phyloP scores from a whole-genome alignment of 2,797 vertebrate species.

The Aldrovandia affinis region DNA sequence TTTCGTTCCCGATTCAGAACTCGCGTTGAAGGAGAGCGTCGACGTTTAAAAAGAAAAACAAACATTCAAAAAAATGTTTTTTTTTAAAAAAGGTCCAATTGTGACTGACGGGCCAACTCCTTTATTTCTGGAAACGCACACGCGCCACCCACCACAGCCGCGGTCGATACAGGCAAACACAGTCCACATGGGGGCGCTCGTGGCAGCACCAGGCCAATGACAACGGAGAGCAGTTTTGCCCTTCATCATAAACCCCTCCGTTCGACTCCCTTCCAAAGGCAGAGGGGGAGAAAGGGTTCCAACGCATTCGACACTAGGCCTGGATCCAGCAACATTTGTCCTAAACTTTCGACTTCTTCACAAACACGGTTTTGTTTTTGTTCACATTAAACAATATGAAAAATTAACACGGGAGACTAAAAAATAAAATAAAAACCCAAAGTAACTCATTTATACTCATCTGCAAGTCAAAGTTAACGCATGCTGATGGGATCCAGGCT shows the following conservation, averaged over 20 bases:
- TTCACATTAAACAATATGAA: neutral
- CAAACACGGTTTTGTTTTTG: neutral
- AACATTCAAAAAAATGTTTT: conserved; percentile 36
- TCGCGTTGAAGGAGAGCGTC: conserved; percentile 19
- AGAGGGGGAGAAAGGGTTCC: no score
- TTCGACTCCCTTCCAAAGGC: neutral
- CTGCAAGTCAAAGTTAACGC: neutral
- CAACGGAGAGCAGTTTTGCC: neutral
- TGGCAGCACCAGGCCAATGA: neutral
- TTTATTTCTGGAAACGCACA: conserved; percentile 40
- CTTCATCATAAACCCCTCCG: neutral
- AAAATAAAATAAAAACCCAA: neutral
- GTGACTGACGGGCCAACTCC: conserved; percentile 58
- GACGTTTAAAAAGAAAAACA: conserved; percentile 20
- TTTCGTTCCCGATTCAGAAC: neutral
- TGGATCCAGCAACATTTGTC: no score
- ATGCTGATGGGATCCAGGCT: neutral
- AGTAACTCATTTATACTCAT: neutral
- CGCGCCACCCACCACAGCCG: neutral
- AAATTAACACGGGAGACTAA: neutral
- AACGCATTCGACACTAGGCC: no score
- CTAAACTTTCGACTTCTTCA: neutral
- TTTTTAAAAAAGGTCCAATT: conserved; percentile 55
- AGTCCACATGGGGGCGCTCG: neutral
- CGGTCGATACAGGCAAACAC: neutral